These are phyloP conservation scores for Onychostruthus taczanowskii DNA, from an alignment of 2,113 vertebrate genomes.

Conservation along the genomic window DNA sequence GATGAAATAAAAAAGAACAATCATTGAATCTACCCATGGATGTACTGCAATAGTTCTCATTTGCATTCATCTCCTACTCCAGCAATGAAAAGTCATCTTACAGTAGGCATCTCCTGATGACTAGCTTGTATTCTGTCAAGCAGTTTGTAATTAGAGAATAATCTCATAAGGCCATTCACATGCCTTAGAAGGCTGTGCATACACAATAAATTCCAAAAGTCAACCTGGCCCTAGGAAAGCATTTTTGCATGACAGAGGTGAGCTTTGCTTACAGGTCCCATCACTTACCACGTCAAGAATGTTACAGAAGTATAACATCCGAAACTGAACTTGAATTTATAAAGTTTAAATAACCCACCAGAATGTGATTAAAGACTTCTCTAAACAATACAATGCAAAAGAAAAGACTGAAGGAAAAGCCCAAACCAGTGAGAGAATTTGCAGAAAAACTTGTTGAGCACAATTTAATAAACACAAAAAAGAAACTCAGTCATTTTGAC, in stretches of 20 bases:
- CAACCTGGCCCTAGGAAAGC: background rate
- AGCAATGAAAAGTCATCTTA: background rate
- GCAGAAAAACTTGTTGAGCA: background rate
- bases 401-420: background rate
- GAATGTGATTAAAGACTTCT: background rate
- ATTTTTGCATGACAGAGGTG: background rate
- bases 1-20: background rate
- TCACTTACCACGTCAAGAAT: background rate
- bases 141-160: background rate
- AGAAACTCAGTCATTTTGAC: background rate
- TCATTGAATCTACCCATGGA: background rate
- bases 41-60: background rate
- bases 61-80: background rate
- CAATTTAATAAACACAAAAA: background rate
- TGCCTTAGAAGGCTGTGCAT: background rate
- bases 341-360: background rate
- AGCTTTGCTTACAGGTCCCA: background rate
- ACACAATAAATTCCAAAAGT: background rate
- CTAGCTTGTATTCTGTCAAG: background rate
- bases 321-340: background rate
- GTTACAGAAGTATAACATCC: background rate
- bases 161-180: background rate
- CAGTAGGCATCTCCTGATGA: background rate
- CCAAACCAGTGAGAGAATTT: background rate
- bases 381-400: background rate